Evolutionary conservation across 2,113 vertebrate genomes (phyloP).

Genomic region (Phalacrocorax brasilianus): DNA sequence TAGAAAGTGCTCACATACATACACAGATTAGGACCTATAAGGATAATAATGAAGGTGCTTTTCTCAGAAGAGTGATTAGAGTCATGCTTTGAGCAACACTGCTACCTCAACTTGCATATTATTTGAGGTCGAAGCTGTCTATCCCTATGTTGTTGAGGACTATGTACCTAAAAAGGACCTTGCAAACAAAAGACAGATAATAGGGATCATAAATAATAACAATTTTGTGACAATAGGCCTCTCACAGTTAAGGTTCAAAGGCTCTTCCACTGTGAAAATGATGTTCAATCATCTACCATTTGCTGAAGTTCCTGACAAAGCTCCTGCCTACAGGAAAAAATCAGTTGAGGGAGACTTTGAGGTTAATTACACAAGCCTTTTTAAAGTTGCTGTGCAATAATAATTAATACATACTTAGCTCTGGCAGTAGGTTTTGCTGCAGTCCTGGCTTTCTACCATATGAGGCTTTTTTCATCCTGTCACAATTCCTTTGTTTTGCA

Average conservation of each 20-base stretch:
- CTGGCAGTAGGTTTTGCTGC: not conserved
- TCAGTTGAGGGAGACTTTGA: not conserved
- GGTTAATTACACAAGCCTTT: conserved; percentile 37
- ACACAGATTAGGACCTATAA: not conserved
- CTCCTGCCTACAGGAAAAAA: conserved; percentile 4
- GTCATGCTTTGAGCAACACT: not conserved
- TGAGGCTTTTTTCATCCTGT: not conserved
- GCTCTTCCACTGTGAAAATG: not conserved
- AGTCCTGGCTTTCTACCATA: not conserved
- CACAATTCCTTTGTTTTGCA: not conserved
- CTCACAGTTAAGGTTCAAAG: conserved; percentile 5
- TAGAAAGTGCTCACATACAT: not conserved
- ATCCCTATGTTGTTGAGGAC: not conserved
- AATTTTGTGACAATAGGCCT: not conserved
- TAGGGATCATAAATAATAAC: not conserved
- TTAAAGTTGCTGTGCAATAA: not conserved
- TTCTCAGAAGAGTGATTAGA: not conserved
- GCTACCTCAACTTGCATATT: not conserved
- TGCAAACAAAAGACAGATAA: not conserved
- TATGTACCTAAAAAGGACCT: not conserved
- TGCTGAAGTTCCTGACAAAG: conserved; percentile 27
- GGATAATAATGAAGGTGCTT: not conserved
- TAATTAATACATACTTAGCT: conserved; percentile 15
- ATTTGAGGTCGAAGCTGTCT: not conserved
- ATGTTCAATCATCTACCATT: not conserved